These are phyloP conservation scores for Galaxea fascicularis DNA, from an alignment of 92 coral and sea anemone genomes.

Conservation along the genomic window DNA sequence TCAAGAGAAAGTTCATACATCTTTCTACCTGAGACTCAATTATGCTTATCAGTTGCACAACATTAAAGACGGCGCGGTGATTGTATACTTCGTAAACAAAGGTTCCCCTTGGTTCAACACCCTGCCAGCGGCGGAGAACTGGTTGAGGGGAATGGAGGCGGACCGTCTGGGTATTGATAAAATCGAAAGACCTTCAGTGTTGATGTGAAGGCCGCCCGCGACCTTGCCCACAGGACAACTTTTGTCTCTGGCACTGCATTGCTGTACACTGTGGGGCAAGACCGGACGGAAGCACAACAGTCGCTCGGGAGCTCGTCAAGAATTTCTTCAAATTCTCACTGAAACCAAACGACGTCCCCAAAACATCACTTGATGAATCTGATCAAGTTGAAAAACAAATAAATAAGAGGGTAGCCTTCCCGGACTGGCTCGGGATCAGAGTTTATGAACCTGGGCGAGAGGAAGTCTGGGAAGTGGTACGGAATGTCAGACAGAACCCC, in stretches of 20 bases:
- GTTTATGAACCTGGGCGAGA: constrained; percentile 1
- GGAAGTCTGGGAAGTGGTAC: neutral
- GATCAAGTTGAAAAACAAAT: neutral
- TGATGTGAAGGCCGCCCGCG: neutral
- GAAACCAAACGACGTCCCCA: neutral
- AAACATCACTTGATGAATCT: neutral
- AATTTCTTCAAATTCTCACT: neutral
- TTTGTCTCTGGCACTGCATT: constrained; percentile 6
- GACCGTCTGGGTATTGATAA: neutral
- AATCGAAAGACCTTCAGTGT: neutral
- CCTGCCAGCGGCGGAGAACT: too few species aligned
- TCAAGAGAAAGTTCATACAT: too few species aligned
- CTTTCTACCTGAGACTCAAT: too few species aligned
- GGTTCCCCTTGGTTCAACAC: too few species aligned
- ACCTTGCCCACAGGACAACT: neutral
- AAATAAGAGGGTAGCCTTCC: neutral
- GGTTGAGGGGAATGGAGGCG: too few species aligned
- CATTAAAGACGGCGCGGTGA: too few species aligned
- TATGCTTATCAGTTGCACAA: too few species aligned
- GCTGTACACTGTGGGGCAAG: neutral
- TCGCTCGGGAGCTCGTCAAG: neutral
- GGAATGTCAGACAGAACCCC: constrained; percentile 3
- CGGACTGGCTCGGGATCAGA: constrained; percentile 23
- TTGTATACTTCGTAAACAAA: too few species aligned
- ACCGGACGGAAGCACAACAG: constrained; percentile 8